Percentiles rank a stretch among this genome's conserved stretches.
Conservation (phyloP, 2,797 vertebrate genomes). For the Pyrocephalus nanus region DNA sequence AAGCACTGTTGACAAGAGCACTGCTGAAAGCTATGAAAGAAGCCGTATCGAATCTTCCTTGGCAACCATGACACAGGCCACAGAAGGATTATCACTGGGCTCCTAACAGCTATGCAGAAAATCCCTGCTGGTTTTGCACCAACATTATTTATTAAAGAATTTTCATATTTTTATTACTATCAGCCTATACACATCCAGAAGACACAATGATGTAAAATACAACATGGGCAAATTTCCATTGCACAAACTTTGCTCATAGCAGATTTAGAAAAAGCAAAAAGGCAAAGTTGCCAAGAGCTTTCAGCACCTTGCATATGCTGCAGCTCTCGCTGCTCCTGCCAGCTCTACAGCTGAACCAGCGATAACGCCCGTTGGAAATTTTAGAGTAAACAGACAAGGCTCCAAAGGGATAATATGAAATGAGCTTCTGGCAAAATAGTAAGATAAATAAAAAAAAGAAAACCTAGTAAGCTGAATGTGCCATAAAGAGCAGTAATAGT, state of each 20-base stretch:
- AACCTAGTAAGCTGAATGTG: neutral
- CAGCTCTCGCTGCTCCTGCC: constrained; percentile 6
- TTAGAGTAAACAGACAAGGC: neutral
- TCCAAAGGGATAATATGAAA: neutral
- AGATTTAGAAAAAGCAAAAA: neutral
- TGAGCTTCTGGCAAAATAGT: neutral
- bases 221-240: neutral
- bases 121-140: neutral
- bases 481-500: constrained; percentile 5
- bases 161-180: neutral
- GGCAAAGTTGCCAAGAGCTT: neutral
- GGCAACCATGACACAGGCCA: neutral
- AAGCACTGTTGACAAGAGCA: neutral
- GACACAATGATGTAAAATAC: neutral
- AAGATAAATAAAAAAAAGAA: neutral
- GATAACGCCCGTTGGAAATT: neutral
- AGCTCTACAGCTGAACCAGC: constrained; percentile 33
- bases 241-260: neutral
- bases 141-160: neutral
- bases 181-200: neutral
- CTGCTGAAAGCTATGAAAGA: neutral
- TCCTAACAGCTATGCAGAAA: constrained; percentile 1
- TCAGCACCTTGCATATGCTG: neutral
- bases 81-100: constrained; percentile 11
- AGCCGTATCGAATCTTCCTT: neutral